Evolutionary conservation across 2,888 invertebrate genomes (phyloP), one percentile per base, ranked within the genome.

Genomic region (Desoria tigrina): DNA sequence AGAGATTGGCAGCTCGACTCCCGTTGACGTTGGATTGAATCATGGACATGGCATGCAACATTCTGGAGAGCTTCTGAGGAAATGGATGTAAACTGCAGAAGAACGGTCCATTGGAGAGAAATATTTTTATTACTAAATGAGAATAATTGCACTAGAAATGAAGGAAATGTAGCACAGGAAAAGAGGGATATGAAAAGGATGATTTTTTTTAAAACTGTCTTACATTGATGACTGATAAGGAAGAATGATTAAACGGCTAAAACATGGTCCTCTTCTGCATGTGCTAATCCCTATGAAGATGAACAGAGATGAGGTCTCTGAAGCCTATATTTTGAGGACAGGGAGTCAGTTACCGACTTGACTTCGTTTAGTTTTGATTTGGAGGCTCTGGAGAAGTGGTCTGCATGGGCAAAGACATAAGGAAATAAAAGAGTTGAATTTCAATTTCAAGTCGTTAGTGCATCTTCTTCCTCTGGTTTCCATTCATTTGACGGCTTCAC

Each of bases 231-330:
- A 7, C 14, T 49, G 49, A 49, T 49, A 49, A 49, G 49, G 18
- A 21, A 18, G 9, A 39, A 39, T 39, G 39, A 39, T 39, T 39
- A 11, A 39, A 39, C 39, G 9, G 39, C 39, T 39, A 11, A 16
- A 21, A 49, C 18, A 16, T 54, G 7, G 23, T 50, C 42, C 51
- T 58, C 65, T 65, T 60, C 60, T 65, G 65, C 65, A 65, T 65
- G 65, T 65, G 65, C 65, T 59, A 59, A 65, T 65, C 65, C 59
- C 28, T 18, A n/a, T 49, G 9, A 9, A 39, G 39, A 39, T 9
- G 39, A 39, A 39, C 39, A 11, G 39, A 11, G 9, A 39, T 11
- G 9, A 39, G 39, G 39, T 11, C 16, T 49, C 49, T 21, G 18
- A n/a, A 49, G 49, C 49, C 49, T 49, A 16, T 16, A 49, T 49